These are phyloP conservation scores for Malurus leucopterus DNA, from an alignment of 2,797 vertebrate genomes.

Conservation along the genomic window DNA sequence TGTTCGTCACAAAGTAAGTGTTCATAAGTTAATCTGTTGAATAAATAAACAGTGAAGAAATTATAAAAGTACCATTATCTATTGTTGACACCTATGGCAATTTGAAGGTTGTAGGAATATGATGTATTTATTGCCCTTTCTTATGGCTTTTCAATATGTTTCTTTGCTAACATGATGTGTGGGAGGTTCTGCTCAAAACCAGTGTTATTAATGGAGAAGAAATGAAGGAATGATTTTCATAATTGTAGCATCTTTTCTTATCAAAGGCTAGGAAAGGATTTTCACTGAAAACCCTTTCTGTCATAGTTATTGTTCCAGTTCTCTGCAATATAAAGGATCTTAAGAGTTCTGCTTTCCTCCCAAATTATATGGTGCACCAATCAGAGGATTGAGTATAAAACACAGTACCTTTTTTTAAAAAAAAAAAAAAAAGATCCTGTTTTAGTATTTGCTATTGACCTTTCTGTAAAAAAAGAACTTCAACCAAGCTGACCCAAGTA, in stretches of 20 bases:
- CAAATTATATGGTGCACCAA: background rate
- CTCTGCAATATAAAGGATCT: background rate
- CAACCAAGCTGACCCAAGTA: background rate
- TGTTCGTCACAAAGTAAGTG: background rate
- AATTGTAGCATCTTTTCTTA: background rate
- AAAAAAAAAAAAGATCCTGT: background rate
- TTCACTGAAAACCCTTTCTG: background rate
- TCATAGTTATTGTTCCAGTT: background rate
- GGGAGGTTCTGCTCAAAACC: background rate
- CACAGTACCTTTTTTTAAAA: background rate
- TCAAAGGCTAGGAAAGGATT: background rate
- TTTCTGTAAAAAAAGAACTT: background rate
- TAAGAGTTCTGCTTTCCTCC: background rate
- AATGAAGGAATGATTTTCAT: background rate
- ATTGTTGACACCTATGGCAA: background rate
- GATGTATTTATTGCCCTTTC: background rate
- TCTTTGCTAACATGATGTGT: background rate
- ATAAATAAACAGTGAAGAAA: background rate
- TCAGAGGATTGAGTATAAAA: background rate
- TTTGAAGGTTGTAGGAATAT: background rate
- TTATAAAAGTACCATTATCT: background rate
- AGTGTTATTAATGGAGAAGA: background rate
- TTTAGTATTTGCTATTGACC: background rate
- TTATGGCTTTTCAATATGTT: background rate
- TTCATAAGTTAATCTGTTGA: background rate